These are phyloP conservation scores for Propithecus deckenii DNA, from an alignment of 2,797 vertebrate species.

Conservation along the genomic window DNA sequence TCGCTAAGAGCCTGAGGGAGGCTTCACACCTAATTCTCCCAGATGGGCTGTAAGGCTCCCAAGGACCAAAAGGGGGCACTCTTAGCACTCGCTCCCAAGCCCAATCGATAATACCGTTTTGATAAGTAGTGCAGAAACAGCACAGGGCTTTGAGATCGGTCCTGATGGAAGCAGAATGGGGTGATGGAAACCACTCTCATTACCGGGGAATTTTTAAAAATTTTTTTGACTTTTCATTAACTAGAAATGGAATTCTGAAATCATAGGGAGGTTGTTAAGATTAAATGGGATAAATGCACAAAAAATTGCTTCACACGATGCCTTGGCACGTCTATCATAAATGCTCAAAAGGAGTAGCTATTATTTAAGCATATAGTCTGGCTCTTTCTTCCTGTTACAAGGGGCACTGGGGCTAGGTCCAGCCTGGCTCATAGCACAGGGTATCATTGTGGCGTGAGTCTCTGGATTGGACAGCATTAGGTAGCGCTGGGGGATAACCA, in stretches of 20 bases:
- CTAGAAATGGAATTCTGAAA: constrained; percentile 44
- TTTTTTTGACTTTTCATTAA: background rate
- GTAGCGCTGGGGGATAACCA: background rate
- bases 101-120: constrained; percentile 20
- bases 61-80: constrained; percentile 87
- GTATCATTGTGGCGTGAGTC: background rate
- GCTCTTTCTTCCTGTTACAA: background rate
- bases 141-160: background rate
- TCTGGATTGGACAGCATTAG: background rate
- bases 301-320: background rate
- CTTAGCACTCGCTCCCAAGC: constrained; percentile 82
- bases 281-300: background rate
- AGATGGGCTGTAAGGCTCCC: constrained; percentile 67
- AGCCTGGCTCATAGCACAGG: background rate
- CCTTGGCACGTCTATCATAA: background rate
- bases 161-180: constrained; percentile 25
- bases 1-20: constrained; percentile 77
- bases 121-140: constrained; percentile 42
- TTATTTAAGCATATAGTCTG: background rate
- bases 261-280: background rate
- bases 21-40: constrained; percentile 74
- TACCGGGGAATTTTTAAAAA: background rate
- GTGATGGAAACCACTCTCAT: constrained; percentile 54
- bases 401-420: background rate
- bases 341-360: background rate